phyloP scores from a whole-genome alignment of 2,888 invertebrate genomes.

The Drosophila paranaensis region DNA sequence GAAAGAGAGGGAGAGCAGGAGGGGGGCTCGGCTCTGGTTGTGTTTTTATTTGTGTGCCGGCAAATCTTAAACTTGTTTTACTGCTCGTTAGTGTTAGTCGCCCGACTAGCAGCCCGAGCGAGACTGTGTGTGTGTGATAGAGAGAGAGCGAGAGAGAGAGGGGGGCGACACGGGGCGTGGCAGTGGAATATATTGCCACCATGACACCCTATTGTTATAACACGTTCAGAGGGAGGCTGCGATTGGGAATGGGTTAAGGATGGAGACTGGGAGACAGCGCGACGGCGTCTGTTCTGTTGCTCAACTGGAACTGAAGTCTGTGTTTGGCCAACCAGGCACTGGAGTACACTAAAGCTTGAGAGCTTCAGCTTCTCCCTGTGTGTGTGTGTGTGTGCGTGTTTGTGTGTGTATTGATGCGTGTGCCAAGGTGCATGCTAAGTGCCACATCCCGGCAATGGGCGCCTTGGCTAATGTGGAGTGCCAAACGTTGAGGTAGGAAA shows the following conservation, averaged over 20 bases:
- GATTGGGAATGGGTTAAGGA: slow-evolving; percentile 1
- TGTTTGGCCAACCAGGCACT: slow-evolving; percentile 68
- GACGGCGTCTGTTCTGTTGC: slow-evolving; percentile 25
- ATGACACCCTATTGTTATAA: slow-evolving; percentile 76
- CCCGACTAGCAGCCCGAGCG: slow-evolving; percentile 1
- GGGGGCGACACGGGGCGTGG: not conserved
- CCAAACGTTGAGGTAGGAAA: not conserved
- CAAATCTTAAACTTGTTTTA: slow-evolving; percentile 80
- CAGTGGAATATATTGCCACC: slow-evolving; percentile 26
- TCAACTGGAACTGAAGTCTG: slow-evolving; percentile 37
- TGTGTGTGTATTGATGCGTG: slow-evolving; percentile 51
- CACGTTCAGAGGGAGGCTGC: slow-evolving; percentile 55
- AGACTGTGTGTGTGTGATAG: not conserved
- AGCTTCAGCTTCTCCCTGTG: slow-evolving; percentile 9
- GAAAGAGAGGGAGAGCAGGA: not conserved
- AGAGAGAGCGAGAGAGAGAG: not conserved
- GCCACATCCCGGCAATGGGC: slow-evolving; percentile 44
- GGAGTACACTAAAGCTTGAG: slow-evolving; percentile 60
- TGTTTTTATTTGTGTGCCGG: slow-evolving; percentile 75
- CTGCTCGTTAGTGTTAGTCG: slow-evolving; percentile 78
- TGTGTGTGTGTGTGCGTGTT: slow-evolving; percentile 27
- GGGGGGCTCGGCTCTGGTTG: slow-evolving; percentile 29
- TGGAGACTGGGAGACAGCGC: slow-evolving; percentile 4
- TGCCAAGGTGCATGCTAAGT: slow-evolving; percentile 78
- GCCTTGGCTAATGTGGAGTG: slow-evolving; percentile 8